These are phyloP conservation scores for Aspiorhynchus laticeps DNA, from an alignment of 2,113 vertebrate species.

Conservation along the genomic window DNA sequence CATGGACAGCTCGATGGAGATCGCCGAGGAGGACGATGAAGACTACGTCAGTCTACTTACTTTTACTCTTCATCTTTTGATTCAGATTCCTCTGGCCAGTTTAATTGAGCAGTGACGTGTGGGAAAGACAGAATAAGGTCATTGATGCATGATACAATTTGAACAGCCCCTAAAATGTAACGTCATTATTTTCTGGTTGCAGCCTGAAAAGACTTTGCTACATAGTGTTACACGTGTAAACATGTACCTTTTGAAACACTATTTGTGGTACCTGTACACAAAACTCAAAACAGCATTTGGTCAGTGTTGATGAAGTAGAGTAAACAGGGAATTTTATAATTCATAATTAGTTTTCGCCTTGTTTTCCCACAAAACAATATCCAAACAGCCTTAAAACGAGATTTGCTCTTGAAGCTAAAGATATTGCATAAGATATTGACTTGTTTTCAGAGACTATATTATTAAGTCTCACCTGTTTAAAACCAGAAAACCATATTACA, in stretches of 20 bases:
- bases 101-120: not conserved
- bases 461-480: too few species aligned
- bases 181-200: not conserved
- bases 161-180: not conserved
- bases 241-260: not conserved
- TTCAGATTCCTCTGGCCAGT: too few species aligned
- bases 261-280: not conserved
- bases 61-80: not conserved
- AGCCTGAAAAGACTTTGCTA: not conserved
- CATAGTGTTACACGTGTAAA: not conserved
- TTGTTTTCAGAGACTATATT: not conserved
- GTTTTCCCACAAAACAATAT: not conserved
- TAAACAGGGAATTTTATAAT: too few species aligned
- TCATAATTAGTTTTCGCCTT: not conserved
- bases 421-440: not conserved
- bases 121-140: not conserved
- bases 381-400: not conserved
- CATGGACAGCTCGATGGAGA: constrained; percentile 71
- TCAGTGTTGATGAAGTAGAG: too few species aligned
- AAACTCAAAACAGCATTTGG: too few species aligned
- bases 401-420: not conserved
- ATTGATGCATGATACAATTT: not conserved
- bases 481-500: too few species aligned
- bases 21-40: constrained; percentile 65
- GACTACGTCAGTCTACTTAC: constrained; percentile 75